Conservation (phyloP, 1,140 invertebrate genomes). For the Sinonovacula constricta region DNA sequence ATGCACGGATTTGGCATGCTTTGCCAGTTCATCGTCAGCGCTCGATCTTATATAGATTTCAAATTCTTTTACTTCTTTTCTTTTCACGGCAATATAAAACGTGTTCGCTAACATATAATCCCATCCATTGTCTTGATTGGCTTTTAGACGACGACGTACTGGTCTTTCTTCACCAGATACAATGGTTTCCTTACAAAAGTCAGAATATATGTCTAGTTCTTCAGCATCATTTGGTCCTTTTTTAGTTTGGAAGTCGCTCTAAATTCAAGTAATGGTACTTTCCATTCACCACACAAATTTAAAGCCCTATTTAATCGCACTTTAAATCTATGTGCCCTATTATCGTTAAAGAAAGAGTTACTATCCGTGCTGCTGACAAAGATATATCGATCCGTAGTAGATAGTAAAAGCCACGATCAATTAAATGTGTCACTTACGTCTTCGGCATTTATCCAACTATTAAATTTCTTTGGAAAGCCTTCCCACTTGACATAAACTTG, state of each 20-base stretch:
- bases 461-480: background rate
- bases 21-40: background rate
- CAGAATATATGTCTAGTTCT: background rate
- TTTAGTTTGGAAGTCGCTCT: background rate
- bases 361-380: background rate
- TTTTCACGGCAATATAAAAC: background rate
- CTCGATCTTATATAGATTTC: background rate
- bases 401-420: background rate
- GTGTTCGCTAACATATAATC: background rate
- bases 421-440: background rate
- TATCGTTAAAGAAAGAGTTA: background rate
- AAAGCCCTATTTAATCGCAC: background rate
- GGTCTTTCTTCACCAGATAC: background rate
- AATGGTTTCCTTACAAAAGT: background rate
- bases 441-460: background rate
- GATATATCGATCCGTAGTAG: background rate
- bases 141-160: background rate
- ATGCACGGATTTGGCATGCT: background rate
- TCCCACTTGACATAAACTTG: background rate
- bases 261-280: background rate
- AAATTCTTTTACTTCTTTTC: background rate
- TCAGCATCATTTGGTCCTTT: background rate
- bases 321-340: background rate
- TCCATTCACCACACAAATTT: background rate
- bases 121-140: background rate